Percentiles rank a stretch among this genome's conserved stretches.
These are phyloP conservation scores for Sussaba pulchella DNA, from an alignment of 2,888 invertebrate species.

Conservation along the genomic window DNA sequence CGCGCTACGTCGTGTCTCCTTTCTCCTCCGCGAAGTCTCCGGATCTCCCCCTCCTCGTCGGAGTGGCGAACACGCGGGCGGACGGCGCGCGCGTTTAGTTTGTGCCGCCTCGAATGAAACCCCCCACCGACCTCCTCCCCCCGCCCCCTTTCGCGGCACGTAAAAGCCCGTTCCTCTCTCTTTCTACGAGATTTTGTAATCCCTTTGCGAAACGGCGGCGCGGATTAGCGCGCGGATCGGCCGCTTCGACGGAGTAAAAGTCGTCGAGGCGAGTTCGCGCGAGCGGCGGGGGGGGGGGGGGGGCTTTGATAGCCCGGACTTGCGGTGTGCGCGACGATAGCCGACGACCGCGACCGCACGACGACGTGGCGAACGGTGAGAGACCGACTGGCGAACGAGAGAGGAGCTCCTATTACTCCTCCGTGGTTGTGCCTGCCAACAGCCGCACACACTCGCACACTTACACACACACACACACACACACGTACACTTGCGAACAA, in stretches of 20 bases:
- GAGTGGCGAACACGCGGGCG: not conserved
- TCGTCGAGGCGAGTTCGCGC: conserved; percentile 61
- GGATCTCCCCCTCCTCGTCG: too few relatives aligned
- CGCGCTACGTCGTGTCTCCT: too few relatives aligned
- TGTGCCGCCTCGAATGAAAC: too few relatives aligned
- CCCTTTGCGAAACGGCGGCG: conserved; percentile 78
- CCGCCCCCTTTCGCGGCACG: too few relatives aligned
- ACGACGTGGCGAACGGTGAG: conserved; percentile 68
- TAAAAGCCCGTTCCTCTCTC: conserved; percentile 67
- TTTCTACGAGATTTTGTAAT: conserved; percentile 80
- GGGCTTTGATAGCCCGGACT: too few relatives aligned
- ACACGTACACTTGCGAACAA: conserved; percentile 38
- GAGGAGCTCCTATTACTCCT: conserved; percentile 67
- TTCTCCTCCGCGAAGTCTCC: conserved; percentile 22
- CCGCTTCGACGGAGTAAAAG: conserved; percentile 65
- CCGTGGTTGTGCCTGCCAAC: conserved; percentile 63
- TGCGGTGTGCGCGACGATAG: too few relatives aligned
- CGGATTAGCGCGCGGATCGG: conserved; percentile 63
- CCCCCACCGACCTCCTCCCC: too few relatives aligned
- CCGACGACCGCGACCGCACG: conserved; percentile 56
- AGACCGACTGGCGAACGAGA: conserved; percentile 70
- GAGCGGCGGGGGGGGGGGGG: too few relatives aligned
- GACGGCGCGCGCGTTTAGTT: not conserved
- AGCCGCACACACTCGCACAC: conserved; percentile 38
- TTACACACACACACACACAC: conserved; percentile 43